Evolutionary conservation across 23 tunicate genomes (phyloP), one percentile per base, ranked within the genome.

Genomic region (Ciona savignyi): DNA sequence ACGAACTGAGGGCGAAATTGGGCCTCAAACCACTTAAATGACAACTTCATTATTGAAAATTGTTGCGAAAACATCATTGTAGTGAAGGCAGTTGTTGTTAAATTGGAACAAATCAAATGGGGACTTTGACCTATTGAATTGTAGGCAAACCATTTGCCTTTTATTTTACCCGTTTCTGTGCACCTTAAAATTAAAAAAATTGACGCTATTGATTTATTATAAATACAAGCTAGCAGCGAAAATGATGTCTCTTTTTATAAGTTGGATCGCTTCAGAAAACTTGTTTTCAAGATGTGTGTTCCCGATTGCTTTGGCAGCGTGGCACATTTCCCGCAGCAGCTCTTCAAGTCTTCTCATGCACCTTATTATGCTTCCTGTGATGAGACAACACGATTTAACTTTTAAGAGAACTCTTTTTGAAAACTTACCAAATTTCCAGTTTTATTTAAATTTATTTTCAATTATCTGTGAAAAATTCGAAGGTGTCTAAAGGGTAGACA

Each of bases 251-350:
- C 98, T 33, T 63, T 91, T 91, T 61, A 91, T 91, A 28, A 76
- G 51, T 2, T 71, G 74, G 33, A 91, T 91, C 66, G 92, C 98
- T 67, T 91, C 87, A 11, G 98, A 75, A 34, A 91, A 91, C 30
- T 91, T 91, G 64, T 80, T 81, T 34, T 91, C 98, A 29, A 91
- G 81, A 29, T 91, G 76, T 0, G 86, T 85, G 84, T 91, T 91
- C 6, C 98, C 98, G 75, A 91, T 91, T 19, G 92, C 98, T 76
- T 91, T 91, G 2, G 98, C 98, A 20, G 98, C 98, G 70, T 85
- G 87, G 60, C 98, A 81, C 98, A 91, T 91, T 67, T 91, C 98
- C 3, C 98, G 80, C 1, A 91, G 83, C 23, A 91, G 87, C 56
- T 91, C 98, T 60, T 91, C 98, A 23, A 91, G 66, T 68, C 98